Percentiles rank a stretch among this genome's conserved stretches.
Evolutionary conservation across 2,888 invertebrate species (phyloP).

Genomic region (Hypercompe scribonia): DNA sequence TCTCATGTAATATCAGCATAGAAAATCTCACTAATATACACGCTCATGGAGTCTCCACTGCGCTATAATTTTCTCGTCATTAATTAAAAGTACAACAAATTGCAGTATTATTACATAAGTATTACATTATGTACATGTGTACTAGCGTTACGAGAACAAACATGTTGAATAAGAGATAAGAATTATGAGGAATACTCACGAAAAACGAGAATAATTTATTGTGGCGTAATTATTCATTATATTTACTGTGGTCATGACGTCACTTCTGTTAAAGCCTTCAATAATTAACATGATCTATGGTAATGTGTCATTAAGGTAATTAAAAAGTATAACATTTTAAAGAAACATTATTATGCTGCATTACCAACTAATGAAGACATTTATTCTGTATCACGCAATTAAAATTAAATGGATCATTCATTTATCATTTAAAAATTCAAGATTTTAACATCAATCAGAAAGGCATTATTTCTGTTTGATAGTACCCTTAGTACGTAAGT

Average conservation of each 20-base stretch:
- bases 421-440: no score
- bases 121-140: constrained; percentile 39
- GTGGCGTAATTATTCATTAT: constrained; percentile 20
- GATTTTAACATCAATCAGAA: no score
- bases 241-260: not conserved
- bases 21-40: not conserved
- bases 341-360: no score
- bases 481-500: no score
- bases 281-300: not conserved
- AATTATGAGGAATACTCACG: constrained; percentile 48
- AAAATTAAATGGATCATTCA: no score
- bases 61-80: constrained; percentile 6
- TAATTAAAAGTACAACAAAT: constrained; percentile 41
- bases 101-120: constrained; percentile 38
- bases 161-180: constrained; percentile 43
- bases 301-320: no score
- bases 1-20: not conserved
- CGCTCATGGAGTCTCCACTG: constrained; percentile 13
- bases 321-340: no score
- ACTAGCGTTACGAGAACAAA: constrained; percentile 24
- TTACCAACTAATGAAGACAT: no score
- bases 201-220: constrained; percentile 38
- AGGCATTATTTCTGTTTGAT: no score
- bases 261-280: not conserved
- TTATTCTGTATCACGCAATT: no score